Conservation (phyloP, 2,888 invertebrate species). For the Mesorhabditis spiculigera region DNA sequence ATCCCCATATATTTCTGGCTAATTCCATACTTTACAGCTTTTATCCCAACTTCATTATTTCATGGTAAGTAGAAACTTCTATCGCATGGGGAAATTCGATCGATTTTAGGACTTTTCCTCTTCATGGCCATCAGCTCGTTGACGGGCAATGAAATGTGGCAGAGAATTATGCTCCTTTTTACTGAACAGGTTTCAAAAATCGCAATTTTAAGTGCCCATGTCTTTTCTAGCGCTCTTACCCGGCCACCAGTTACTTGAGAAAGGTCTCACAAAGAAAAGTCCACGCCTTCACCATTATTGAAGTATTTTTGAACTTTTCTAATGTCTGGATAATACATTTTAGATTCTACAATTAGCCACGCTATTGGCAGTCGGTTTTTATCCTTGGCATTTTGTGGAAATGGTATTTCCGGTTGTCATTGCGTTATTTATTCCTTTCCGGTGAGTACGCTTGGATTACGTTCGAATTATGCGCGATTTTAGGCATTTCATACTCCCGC, state of each 20-base stretch:
- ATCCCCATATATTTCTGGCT: slow-evolving; percentile 65
- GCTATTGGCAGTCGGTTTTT: background rate
- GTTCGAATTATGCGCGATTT: background rate
- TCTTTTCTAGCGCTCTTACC: slow-evolving; percentile 61
- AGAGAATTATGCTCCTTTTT: slow-evolving; percentile 65
- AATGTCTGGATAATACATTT: no score
- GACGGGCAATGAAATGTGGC: slow-evolving; percentile 67
- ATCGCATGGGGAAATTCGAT: no score
- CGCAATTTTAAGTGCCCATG: background rate
- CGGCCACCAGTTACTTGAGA: slow-evolving; percentile 64
- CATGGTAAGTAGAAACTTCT: slow-evolving; percentile 57
- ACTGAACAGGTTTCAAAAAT: slow-evolving; percentile 65
- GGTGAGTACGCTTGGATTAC: background rate
- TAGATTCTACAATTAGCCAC: background rate
- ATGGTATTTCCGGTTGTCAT: background rate
- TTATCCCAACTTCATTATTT: slow-evolving; percentile 66
- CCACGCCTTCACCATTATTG: slow-evolving; percentile 63
- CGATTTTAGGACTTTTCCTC: slow-evolving; percentile 62
- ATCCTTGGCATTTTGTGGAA: background rate
- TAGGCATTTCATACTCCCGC: background rate
- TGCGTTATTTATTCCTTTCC: background rate
- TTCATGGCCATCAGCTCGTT: slow-evolving; percentile 67
- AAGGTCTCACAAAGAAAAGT: slow-evolving; percentile 64
- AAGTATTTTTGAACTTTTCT: no score
- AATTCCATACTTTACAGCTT: slow-evolving; percentile 64